Evolutionary conservation across 2,113 vertebrate genomes (phyloP).

Genomic region (Istiophorus platypterus): DNA sequence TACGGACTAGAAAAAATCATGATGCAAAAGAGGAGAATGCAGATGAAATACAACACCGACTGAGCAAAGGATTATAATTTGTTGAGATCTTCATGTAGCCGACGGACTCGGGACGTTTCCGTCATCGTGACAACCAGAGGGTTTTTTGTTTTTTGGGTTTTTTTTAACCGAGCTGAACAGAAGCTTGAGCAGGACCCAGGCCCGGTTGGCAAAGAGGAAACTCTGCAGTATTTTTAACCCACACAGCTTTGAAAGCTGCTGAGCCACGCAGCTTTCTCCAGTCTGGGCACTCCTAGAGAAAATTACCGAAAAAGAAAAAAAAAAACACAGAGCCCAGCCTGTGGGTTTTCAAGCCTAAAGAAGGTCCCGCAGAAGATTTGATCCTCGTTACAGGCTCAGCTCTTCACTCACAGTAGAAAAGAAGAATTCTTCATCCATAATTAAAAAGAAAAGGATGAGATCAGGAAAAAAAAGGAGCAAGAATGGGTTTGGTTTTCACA

Average conservation of each 20-base stretch:
- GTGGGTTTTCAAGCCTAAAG: slow-evolving; percentile 9
- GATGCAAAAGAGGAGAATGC: too few species aligned
- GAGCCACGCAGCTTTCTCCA: slow-evolving; percentile 45
- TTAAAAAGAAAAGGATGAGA: neutral
- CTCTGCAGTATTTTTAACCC: slow-evolving; percentile 50
- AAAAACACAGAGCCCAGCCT: slow-evolving; percentile 29
- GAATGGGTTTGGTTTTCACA: too few species aligned
- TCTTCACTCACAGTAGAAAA: neutral
- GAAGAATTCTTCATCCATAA: neutral
- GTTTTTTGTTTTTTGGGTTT: too few species aligned
- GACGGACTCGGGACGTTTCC: neutral
- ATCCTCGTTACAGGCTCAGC: neutral
- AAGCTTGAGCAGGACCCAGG: neutral
- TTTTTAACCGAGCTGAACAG: neutral
- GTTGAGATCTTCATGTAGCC: neutral
- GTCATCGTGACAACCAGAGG: neutral
- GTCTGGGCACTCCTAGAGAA: slow-evolving; percentile 41
- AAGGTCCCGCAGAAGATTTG: neutral
- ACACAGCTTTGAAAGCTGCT: slow-evolving; percentile 54
- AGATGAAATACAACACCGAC: too few species aligned
- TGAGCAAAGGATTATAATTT: too few species aligned
- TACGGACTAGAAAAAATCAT: too few species aligned
- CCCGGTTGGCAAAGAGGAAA: slow-evolving; percentile 42
- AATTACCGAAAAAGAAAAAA: slow-evolving; percentile 16
- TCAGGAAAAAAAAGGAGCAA: too few species aligned